Base-by-base conservation (phyloP, 2,888 invertebrate species). In the Myathropa florea region DNA sequence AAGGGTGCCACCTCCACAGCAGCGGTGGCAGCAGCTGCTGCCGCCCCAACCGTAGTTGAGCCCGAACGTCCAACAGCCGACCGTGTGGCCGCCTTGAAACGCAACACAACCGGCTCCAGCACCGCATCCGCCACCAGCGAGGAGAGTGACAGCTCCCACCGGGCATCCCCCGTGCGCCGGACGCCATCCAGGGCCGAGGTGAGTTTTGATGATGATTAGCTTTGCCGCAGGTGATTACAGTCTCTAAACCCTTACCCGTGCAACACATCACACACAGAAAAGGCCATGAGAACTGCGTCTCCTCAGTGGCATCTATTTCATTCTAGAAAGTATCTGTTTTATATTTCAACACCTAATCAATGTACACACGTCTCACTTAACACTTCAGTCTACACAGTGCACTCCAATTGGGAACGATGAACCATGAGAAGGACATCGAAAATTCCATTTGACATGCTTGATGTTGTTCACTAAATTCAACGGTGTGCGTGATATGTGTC, bases 161-260 rank as follows among this genome's bases (percentile, higher is more conserved):
- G 91, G 76, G 93, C 94, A 89, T 93, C 95, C 90, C 94, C 95
- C 90, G 94, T 94, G 91, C 94, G 95, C 92, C 95, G 95, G 93
- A 94, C 95, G 91, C 95, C 96, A 89, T 95, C 96, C 89, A 95
- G 95, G 91, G 94, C 95, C 92, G 96, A 96, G 96, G 96, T 96
- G 95, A 96, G 95, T 96, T 91, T 92, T 90, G 91, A 88, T 77
- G 88, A 89, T 68, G 76, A 88, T 85, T 83, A 83, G 64, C 18
- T 64, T 72, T 36, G 64, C 23, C 30, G 80, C 68, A 24, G 72
- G 36, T 12, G 61, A 80, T 60, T 76, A 65, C 14, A 67, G 26
- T 71, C 33, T 70, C n/a, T 72, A n/a, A 18, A 46, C n/a, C 18
- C n/a, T 67, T 70, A 64, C 88, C 88, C 60, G 53, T 61, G 24